Percentiles rank a stretch among this genome's conserved stretches.
Evolutionary conservation across 2,797 vertebrate genomes (phyloP).

Genomic region (Corythornis leucogaster): DNA sequence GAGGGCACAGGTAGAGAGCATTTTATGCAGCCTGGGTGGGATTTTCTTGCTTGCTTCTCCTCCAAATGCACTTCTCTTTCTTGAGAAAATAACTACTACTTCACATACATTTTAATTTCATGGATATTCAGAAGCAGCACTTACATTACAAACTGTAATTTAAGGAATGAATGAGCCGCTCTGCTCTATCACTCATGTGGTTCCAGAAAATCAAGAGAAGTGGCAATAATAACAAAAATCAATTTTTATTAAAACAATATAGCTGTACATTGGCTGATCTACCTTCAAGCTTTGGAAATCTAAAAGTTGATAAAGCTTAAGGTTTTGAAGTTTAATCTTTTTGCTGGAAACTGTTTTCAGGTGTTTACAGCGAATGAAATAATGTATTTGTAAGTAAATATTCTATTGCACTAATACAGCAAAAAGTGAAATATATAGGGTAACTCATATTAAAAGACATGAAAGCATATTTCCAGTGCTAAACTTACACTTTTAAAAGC

Average conservation of each 20-base stretch:
- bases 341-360: neutral
- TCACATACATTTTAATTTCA: neutral
- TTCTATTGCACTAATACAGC: neutral
- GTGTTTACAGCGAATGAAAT: neutral
- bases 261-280: neutral
- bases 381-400: neutral
- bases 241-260: slow-evolving; percentile 21
- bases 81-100: neutral
- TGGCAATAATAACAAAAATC: slow-evolving; percentile 19
- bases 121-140: neutral
- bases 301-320: neutral
- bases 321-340: neutral
- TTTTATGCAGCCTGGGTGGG: neutral
- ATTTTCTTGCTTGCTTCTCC: neutral
- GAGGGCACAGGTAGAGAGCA: neutral
- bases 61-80: neutral
- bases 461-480: neutral
- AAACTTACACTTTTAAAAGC: neutral
- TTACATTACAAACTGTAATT: neutral
- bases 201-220: neutral
- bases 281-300: neutral
- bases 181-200: neutral
- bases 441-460: neutral
- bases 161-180: neutral
- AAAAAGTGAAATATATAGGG: neutral